phyloP scores from a whole-genome alignment of 1,140 invertebrate genomes.

The Venturia canescens region DNA sequence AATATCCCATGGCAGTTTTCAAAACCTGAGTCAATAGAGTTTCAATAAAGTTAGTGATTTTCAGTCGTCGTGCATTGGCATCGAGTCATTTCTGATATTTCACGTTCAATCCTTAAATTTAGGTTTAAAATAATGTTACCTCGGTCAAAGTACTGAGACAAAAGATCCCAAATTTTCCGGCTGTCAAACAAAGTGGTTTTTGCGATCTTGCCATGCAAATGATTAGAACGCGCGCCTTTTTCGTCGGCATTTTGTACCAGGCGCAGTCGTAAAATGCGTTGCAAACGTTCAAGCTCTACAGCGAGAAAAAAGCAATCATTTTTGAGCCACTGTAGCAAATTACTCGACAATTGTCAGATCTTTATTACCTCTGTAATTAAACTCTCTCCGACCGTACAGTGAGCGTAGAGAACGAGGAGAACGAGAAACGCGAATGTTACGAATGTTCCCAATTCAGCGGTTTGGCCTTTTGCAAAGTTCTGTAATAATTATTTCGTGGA shows the following conservation, averaged over 20 bases:
- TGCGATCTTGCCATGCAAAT: conserved; percentile 53
- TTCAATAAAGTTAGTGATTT: not conserved
- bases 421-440: conserved; percentile 65
- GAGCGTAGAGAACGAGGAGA: conserved; percentile 61
- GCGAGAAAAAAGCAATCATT: not conserved
- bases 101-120: too few species aligned
- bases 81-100: too few species aligned
- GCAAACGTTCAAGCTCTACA: conserved; percentile 51
- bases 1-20: not conserved
- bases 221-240: conserved; percentile 47
- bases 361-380: conserved; percentile 65
- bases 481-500: conserved; percentile 44
- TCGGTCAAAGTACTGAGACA: conserved; percentile 56
- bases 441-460: conserved; percentile 60
- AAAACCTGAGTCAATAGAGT: not conserved
- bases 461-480: conserved; percentile 61
- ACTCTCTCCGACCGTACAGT: conserved; percentile 64
- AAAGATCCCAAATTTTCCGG: conserved; percentile 57
- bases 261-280: conserved; percentile 55
- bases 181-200: conserved; percentile 53
- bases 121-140: not conserved
- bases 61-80: too few species aligned
- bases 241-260: conserved; percentile 54
- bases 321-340: not conserved
- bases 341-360: not conserved